phyloP scores from a whole-genome alignment of 1,140 invertebrate genomes.

The Chlorops oryzae region DNA sequence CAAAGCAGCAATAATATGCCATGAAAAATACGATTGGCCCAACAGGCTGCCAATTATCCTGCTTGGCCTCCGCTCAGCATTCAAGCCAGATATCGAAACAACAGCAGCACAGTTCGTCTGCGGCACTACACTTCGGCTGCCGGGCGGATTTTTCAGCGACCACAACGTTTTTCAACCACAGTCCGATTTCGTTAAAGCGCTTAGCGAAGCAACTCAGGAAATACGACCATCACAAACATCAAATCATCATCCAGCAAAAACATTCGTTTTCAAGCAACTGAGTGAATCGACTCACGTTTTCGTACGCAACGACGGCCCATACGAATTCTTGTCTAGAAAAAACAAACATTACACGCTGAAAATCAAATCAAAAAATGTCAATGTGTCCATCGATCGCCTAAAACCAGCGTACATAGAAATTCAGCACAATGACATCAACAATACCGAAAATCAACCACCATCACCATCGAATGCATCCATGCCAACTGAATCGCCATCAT shows the following conservation, averaged over 20 bases:
- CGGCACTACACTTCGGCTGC: conserved; percentile 29
- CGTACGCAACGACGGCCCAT: conserved; percentile 43
- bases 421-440: neutral
- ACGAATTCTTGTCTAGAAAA: conserved; percentile 26
- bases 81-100: conserved; percentile 31
- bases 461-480: neutral
- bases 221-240: conserved; percentile 17
- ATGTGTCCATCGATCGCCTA: conserved; percentile 40
- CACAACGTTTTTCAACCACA: neutral
- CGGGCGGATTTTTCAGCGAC: conserved; percentile 37
- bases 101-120: conserved; percentile 28
- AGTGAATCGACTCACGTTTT: conserved; percentile 34
- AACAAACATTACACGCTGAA: conserved; percentile 33
- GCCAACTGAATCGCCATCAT: neutral
- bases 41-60: conserved; percentile 27
- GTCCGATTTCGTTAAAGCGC: conserved; percentile 16
- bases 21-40: conserved; percentile 21
- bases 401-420: conserved; percentile 34
- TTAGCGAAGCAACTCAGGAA: conserved; percentile 18
- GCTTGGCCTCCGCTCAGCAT: conserved; percentile 17
- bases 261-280: conserved; percentile 27
- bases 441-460: neutral
- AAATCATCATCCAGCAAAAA: conserved; percentile 17
- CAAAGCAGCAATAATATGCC: conserved; percentile 30
- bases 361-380: conserved; percentile 24